Evolutionary conservation across 2,113 vertebrate species (phyloP).

Genomic region (Cervus canadensis): DNA sequence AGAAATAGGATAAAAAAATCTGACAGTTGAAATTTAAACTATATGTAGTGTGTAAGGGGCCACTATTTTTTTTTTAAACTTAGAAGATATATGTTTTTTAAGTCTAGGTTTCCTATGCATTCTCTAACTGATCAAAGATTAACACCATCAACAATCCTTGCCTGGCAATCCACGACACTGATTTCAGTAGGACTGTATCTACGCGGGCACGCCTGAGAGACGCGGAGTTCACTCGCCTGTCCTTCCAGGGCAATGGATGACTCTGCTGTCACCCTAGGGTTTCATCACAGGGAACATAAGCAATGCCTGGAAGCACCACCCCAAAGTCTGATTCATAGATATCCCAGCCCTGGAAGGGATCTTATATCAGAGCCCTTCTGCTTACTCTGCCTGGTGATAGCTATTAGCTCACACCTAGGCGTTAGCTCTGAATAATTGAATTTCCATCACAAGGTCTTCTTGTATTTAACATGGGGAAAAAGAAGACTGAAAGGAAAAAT

Average conservation of each 20-base stretch:
- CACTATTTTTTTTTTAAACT: background rate
- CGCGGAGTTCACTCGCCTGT: fast-evolving
- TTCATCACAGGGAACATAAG: background rate
- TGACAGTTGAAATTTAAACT: background rate
- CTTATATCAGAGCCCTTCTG: background rate
- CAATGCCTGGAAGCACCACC: background rate
- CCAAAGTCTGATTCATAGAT: background rate
- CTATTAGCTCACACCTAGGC: background rate
- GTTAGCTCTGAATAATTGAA: background rate
- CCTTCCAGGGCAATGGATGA: background rate
- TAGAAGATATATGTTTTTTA: background rate
- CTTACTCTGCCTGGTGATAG: background rate
- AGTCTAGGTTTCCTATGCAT: background rate
- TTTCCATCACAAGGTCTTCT: background rate
- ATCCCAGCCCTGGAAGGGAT: background rate
- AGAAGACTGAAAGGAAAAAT: background rate
- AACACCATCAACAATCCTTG: background rate
- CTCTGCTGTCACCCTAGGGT: background rate
- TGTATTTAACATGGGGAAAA: background rate
- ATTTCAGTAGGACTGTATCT: background rate
- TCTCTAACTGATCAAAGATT: background rate
- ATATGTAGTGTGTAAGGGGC: background rate
- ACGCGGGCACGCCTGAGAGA: background rate
- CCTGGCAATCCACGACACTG: background rate
- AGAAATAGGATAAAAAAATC: background rate